Evolutionary conservation across 2,888 invertebrate genomes (phyloP).

Genomic region (Xylocampa areola): DNA sequence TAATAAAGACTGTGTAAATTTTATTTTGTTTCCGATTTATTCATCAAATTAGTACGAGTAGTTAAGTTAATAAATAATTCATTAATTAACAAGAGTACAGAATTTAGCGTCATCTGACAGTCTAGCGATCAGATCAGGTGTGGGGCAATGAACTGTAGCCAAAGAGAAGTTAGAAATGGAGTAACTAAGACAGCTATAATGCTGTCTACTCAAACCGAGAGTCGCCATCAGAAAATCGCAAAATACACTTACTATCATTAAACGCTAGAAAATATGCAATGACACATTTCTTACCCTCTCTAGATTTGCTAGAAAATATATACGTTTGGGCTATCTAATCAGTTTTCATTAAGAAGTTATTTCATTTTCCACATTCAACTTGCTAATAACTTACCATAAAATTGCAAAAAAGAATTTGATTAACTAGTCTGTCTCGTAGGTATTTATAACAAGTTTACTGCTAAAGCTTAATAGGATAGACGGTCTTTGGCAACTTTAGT

Average conservation of each 20-base stretch:
- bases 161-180: constrained; percentile 17
- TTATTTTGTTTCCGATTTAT: constrained; percentile 18
- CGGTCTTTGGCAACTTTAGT: too few species aligned
- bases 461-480: constrained; percentile 3
- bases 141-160: constrained; percentile 51
- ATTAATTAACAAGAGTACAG: constrained; percentile 25
- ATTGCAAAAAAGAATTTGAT: constrained; percentile 60
- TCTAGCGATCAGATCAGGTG: constrained; percentile 65
- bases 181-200: neutral
- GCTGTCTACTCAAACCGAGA: neutral
- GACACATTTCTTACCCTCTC: too few species aligned
- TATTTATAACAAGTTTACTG: constrained; percentile 4
- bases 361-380: too few species aligned
- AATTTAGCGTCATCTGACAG: constrained; percentile 62
- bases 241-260: too few species aligned
- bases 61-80: constrained; percentile 54
- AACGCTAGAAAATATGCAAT: too few species aligned
- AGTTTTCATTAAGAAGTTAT: too few species aligned
- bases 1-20: constrained; percentile 6
- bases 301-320: too few species aligned
- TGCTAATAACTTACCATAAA: constrained; percentile 71
- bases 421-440: constrained; percentile 45
- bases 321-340: too few species aligned
- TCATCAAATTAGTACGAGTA: constrained; percentile 1
- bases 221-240: neutral